Evolutionary conservation across 2,888 invertebrate species (phyloP).

Genomic region (Mesoligia furuncula): DNA sequence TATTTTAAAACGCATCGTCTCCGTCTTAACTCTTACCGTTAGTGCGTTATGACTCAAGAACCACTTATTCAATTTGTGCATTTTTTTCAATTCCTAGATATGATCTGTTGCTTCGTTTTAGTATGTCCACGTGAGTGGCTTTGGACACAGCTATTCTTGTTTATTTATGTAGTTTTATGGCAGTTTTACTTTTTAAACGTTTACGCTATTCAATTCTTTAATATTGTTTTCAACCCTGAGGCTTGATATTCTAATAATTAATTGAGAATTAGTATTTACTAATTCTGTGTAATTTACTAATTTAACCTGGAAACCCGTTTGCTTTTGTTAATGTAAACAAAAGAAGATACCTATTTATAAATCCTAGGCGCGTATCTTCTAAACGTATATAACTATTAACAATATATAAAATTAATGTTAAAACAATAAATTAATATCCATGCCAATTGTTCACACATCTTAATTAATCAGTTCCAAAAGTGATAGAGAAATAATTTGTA

Average conservation of each 20-base stretch:
- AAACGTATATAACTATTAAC: neutral
- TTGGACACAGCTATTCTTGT: neutral
- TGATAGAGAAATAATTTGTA: no score
- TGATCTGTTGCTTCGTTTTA: neutral
- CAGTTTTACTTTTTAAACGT: neutral
- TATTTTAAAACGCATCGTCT: constrained; percentile 4
- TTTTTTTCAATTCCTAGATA: neutral
- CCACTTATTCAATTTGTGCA: constrained; percentile 22
- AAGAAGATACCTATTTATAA: neutral
- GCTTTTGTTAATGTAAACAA: constrained; percentile 26
- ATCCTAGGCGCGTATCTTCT: neutral
- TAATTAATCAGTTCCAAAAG: neutral
- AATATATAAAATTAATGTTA: neutral
- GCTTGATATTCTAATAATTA: neutral
- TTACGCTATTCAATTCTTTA: neutral
- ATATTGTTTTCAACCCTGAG: neutral
- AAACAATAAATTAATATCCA: neutral
- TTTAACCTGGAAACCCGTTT: neutral
- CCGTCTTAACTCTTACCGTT: no score
- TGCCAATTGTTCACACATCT: neutral
- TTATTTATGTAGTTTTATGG: neutral
- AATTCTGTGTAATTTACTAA: no score
- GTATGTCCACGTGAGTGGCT: constrained; percentile 1
- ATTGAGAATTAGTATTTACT: neutral
- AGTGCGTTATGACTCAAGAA: neutral